These are phyloP conservation scores for Crossocerus cetratus DNA, from an alignment of 2,888 invertebrate species.

Conservation along the genomic window DNA sequence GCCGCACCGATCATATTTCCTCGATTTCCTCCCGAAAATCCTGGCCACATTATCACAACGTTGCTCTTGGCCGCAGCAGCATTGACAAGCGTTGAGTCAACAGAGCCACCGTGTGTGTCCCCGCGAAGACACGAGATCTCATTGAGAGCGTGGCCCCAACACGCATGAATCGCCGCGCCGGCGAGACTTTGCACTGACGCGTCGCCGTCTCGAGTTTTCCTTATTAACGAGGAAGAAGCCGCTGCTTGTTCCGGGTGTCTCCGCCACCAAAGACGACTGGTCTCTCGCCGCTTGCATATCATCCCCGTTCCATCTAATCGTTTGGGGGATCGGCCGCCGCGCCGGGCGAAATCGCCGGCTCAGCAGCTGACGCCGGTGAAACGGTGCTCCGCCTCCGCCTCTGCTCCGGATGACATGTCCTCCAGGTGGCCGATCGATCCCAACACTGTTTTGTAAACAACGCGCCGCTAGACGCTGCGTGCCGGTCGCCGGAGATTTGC, in stretches of 20 bases:
- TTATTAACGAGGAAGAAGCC: neutral
- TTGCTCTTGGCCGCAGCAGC: slow-evolving; percentile 62
- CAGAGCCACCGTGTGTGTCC: too few species aligned
- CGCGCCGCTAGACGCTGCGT: neutral
- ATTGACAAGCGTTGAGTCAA: slow-evolving; percentile 68
- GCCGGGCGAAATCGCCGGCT: slow-evolving; percentile 18
- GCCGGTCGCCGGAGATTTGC: too few species aligned
- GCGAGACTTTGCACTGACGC: neutral
- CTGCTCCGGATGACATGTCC: slow-evolving; percentile 24
- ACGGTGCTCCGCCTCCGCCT: too few species aligned
- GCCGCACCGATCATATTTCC: too few species aligned
- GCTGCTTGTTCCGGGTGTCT: neutral
- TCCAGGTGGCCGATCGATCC: slow-evolving; percentile 4
- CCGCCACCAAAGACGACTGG: neutral
- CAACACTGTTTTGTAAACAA: neutral
- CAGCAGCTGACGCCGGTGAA: slow-evolving; percentile 35
- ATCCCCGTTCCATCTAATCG: slow-evolving; percentile 30
- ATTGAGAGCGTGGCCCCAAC: neutral
- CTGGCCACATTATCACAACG: slow-evolving; percentile 59
- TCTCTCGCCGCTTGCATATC: slow-evolving; percentile 7
- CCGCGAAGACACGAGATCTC: neutral
- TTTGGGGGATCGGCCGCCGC: slow-evolving; percentile 11
- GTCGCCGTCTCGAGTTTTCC: slow-evolving; percentile 1
- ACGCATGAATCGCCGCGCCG: neutral
- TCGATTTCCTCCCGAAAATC: too few species aligned